These are phyloP conservation scores for Sinhomidia bicolor DNA, from an alignment of 2,888 invertebrate species.

Conservation along the genomic window DNA sequence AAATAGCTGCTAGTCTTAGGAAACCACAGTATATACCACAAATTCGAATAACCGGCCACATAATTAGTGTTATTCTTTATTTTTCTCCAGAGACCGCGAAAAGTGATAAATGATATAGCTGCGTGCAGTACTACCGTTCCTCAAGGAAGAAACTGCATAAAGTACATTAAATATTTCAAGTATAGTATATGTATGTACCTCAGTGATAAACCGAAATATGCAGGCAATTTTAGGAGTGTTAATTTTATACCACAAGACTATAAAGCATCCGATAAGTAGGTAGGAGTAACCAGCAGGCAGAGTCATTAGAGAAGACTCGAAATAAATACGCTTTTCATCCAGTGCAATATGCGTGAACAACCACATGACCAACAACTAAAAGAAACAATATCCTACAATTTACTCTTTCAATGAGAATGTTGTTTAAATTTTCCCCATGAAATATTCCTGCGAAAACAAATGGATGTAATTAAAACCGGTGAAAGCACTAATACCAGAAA, in stretches of 20 bases:
- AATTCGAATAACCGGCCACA: slow-evolving; percentile 25
- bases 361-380: slow-evolving; percentile 11
- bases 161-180: not conserved
- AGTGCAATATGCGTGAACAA: slow-evolving; percentile 37
- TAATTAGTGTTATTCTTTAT: slow-evolving; percentile 60
- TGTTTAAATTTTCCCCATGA: slow-evolving; percentile 48
- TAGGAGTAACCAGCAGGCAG: not conserved
- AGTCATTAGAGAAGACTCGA: not conserved
- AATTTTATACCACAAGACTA: slow-evolving; percentile 4
- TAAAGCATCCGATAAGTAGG: not conserved
- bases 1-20: too few relatives aligned
- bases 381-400: slow-evolving; percentile 20
- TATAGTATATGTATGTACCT: not conserved
- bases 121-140: too few relatives aligned
- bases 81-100: slow-evolving; percentile 47
- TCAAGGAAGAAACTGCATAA: not conserved
- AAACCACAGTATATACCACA: slow-evolving; percentile 1
- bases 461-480: slow-evolving; percentile 61
- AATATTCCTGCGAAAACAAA: slow-evolving; percentile 56
- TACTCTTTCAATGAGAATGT: not conserved
- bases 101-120: slow-evolving; percentile 66
- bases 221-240: not conserved
- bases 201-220: not conserved
- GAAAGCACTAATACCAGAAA: not conserved
- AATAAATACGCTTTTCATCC: slow-evolving; percentile 10